Base-by-base conservation (phyloP, 2,888 invertebrate species). In the Aspidapion aeneum region DNA sequence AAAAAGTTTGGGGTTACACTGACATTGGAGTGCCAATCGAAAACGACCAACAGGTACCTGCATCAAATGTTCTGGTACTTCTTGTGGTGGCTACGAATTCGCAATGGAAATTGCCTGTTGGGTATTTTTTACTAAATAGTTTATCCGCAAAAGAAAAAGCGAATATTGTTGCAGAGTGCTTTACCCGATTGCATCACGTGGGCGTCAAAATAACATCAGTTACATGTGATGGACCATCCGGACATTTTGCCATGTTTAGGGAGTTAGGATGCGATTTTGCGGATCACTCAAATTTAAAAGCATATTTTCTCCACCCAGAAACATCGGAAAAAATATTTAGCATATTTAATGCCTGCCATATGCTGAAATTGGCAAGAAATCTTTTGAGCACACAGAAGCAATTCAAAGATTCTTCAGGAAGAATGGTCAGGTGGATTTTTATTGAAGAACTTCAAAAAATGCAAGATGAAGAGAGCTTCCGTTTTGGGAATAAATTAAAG, bases 21-120 rank as follows among this genome's bases (percentile, higher is more conserved):
- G 63, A 69, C 57, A 22, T 68, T 9, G 68, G 67, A 18, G 51
- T 58, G 17, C 22, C 48, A 18, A 55, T 52, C 7, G 64, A 66
- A 20, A 61, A 57, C 58, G 62, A 65, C 21, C 50, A 59, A 20
- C 21, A 63, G 17, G 21, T 65, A 50, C 64, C 58, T 22, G 71
- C 73, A 18, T 64, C 58, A n/a, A 67, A 71, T 58, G 73, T 66
- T 9, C 52, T 70, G 12, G 71, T 70, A 17, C 20, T 71, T 18
- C 68, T 70, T 70, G 68, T 70, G 17, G 68, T 69, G 17, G 52
- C 63, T 2, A 21, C 60, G 17, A 63, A 66, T 56, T 48, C 52
- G 7, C 52, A 66, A 22, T 69, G 71, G 69, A 72, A 72, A 63
- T 35, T 72, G 49, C 71, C 71, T 57, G 60, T 71, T 52, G 66